Evolutionary conservation across 1,140 invertebrate species (phyloP).

Genomic region (Oreohelix idahoensis): DNA sequence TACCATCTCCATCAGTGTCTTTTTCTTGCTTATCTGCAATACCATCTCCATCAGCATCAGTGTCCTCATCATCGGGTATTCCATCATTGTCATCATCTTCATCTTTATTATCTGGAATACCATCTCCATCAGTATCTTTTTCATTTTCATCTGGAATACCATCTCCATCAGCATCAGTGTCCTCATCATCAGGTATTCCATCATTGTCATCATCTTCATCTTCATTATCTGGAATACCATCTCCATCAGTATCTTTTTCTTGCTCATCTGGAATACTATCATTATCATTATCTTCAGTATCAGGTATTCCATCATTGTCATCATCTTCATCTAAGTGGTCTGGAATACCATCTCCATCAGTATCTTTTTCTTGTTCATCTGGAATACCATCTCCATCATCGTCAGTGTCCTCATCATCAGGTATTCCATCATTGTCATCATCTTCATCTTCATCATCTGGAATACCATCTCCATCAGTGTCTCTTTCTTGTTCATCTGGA

Average conservation of each 20-base stretch:
- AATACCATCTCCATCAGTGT: constrained; percentile 17
- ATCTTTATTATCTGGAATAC: constrained; percentile 18
- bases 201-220: constrained; percentile 56
- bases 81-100: constrained; percentile 41
- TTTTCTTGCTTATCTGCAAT: constrained; percentile 1
- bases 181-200: constrained; percentile 57
- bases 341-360: constrained; percentile 27
- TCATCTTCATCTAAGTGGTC: constrained; percentile 33
- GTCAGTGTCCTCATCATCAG: constrained; percentile 58
- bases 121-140: constrained; percentile 12
- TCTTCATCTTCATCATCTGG: constrained; percentile 11
- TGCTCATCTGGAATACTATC: constrained; percentile 27
- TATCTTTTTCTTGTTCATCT: constrained; percentile 56
- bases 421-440: constrained; percentile 59
- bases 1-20: constrained; percentile 48
- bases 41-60: constrained; percentile 54
- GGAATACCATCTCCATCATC: constrained; percentile 64
- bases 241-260: constrained; percentile 36
- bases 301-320: constrained; percentile 68
- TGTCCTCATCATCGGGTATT: constrained; percentile 57
- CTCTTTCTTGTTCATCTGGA: constrained; percentile 12
- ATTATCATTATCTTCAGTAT: constrained; percentile 39
- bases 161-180: constrained; percentile 57
- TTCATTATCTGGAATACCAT: constrained; percentile 31
- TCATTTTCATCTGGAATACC: constrained; percentile 20